Conservation (phyloP, 2,888 invertebrate genomes). For the Liopterus haemorrhoidalis region DNA sequence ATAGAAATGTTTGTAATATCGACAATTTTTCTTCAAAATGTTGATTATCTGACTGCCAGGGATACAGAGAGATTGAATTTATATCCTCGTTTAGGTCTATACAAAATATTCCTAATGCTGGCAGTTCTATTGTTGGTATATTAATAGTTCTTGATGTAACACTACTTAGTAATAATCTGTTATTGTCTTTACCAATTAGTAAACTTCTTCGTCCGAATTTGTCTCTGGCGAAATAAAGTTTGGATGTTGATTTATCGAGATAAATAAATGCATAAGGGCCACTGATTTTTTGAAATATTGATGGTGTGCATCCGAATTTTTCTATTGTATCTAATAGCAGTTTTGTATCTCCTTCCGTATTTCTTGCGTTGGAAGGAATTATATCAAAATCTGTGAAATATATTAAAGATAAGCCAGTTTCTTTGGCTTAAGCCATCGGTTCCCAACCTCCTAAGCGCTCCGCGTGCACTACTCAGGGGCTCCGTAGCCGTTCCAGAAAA, state of each 20-base stretch:
- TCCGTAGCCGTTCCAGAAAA: too few species aligned
- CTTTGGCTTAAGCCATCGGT: too few species aligned
- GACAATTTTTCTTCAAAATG: conserved; percentile 40
- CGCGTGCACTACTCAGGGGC: too few species aligned
- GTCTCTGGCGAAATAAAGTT: conserved; percentile 79
- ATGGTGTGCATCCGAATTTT: conserved; percentile 36
- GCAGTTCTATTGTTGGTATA: conserved; percentile 52
- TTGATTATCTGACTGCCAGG: conserved; percentile 43
- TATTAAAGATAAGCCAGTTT: too few species aligned
- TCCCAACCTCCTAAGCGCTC: too few species aligned
- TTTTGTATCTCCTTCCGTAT: conserved; percentile 49
- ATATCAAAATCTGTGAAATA: conserved; percentile 24
- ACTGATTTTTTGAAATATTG: conserved; percentile 54
- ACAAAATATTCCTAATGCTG: conserved; percentile 56
- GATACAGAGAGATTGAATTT: conserved; percentile 43
- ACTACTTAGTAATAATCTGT: conserved; percentile 50
- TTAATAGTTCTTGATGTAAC: conserved; percentile 54
- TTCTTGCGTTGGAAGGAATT: conserved; percentile 41
- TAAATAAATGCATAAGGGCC: conserved; percentile 85
- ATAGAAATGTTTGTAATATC: conserved; percentile 40
- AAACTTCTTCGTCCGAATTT: conserved; percentile 80
- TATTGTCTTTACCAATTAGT: conserved; percentile 52
- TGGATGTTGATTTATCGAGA: conserved; percentile 53
- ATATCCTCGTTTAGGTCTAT: conserved; percentile 46
- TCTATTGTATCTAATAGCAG: conserved; percentile 47